phyloP scores from a whole-genome alignment of 2,113 vertebrate genomes.

The Datnioides undecimradiatus region DNA sequence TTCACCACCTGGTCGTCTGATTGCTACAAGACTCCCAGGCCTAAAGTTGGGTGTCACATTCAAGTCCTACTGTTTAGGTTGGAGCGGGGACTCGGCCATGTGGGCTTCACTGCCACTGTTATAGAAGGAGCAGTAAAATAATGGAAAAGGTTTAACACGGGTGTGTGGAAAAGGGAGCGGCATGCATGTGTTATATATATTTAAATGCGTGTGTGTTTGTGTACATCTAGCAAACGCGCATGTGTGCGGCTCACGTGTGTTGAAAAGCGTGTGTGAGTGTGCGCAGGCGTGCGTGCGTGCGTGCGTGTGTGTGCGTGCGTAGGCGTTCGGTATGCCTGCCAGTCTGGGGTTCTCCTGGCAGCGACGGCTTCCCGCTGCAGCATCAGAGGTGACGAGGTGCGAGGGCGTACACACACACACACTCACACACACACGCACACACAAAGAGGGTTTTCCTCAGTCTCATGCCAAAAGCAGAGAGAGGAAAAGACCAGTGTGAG shows the following conservation, averaged over 20 bases:
- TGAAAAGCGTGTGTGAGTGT: constrained; percentile 47
- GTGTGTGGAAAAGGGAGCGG: constrained; percentile 29
- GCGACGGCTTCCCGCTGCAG: constrained; percentile 73
- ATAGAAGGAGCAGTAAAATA: constrained; percentile 64
- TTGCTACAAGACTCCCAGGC: constrained; percentile 40
- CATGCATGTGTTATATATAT: constrained; percentile 20
- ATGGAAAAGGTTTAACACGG: constrained; percentile 66
- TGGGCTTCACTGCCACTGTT: constrained; percentile 54
- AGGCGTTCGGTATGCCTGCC: constrained; percentile 79
- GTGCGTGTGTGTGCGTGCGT: constrained; percentile 53
- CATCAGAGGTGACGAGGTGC: constrained; percentile 83
- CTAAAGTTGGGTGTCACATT: constrained; percentile 48
- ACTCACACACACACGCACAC: constrained; percentile 42
- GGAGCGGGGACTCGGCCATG: constrained; percentile 33
- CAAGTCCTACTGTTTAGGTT: constrained; percentile 62
- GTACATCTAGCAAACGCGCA: constrained; percentile 19
- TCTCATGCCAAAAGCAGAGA: constrained; percentile 68
- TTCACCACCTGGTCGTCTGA: constrained; percentile 56
- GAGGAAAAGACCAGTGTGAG: constrained; percentile 77
- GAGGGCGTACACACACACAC: constrained; percentile 70
- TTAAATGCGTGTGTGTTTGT: constrained; percentile 19
- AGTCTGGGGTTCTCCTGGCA: constrained; percentile 84
- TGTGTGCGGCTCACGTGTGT: constrained; percentile 64
- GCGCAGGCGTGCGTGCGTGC: constrained; percentile 21
- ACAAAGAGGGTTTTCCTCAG: constrained; percentile 77